Evolutionary conservation across 2,888 invertebrate genomes (phyloP).

Genomic region (Thera britannica): DNA sequence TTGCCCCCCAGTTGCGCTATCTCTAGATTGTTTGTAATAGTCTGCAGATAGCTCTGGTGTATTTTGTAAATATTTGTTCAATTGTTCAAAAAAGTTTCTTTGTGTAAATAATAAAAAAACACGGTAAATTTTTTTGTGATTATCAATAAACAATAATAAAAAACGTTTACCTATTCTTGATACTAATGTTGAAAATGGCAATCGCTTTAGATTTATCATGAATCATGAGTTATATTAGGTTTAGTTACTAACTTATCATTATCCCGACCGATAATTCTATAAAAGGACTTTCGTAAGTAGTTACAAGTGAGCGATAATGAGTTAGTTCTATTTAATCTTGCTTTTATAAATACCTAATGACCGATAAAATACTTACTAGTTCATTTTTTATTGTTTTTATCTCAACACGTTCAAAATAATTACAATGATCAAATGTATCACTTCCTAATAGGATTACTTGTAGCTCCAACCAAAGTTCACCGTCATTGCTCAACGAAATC

Average conservation of each 20-base stretch:
- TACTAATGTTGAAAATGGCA: background rate
- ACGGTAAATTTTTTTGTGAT: too few species aligned
- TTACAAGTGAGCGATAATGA: background rate
- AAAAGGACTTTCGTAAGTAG: background rate
- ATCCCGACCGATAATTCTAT: background rate
- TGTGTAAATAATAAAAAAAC: too few species aligned
- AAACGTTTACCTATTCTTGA: background rate
- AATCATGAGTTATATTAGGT: too few species aligned
- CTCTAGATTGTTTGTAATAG: too few species aligned
- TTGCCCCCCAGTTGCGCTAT: too few species aligned
- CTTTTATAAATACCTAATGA: background rate
- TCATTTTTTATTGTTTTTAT: conserved; percentile 5
- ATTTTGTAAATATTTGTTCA: too few species aligned
- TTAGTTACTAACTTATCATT: background rate
- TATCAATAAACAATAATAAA: too few species aligned
- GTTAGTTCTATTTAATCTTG: background rate
- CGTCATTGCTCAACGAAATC: conserved; percentile 17
- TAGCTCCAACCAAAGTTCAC: conserved; percentile 30
- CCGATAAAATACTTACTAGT: background rate
- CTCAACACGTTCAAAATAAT: conserved; percentile 28
- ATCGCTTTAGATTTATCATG: background rate
- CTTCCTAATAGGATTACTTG: conserved; percentile 30
- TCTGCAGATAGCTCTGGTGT: too few species aligned
- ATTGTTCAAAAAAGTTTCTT: too few species aligned
- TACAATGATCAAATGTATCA: conserved; percentile 31